These are phyloP conservation scores for Heliocidaris tuberculata DNA, from an alignment of 35 echinoderm and acorn worm species.

Conservation along the genomic window DNA sequence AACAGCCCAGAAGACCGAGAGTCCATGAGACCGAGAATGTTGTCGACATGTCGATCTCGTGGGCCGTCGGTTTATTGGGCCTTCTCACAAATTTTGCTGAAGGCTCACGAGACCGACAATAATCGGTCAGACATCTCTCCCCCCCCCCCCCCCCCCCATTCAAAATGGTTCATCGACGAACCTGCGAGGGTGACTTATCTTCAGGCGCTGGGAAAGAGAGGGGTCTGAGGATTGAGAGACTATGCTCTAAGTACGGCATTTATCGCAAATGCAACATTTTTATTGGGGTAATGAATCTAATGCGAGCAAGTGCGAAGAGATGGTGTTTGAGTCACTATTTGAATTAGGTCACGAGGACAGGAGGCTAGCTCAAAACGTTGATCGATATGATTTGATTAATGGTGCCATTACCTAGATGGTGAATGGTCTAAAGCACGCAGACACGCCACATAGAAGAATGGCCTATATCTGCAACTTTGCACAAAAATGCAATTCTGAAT, in stretches of 20 bases:
- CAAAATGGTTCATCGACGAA: not conserved
- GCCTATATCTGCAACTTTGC: not conserved
- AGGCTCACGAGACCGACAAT: too few species aligned
- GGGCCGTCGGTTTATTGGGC: too few species aligned
- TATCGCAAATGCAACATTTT: slow-evolving; percentile 18
- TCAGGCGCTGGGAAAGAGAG: not conserved
- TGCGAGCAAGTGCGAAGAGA: not conserved
- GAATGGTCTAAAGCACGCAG: not conserved
- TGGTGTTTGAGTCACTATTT: not conserved
- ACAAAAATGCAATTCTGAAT: not conserved
- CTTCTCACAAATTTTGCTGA: too few species aligned
- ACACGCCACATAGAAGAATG: not conserved
- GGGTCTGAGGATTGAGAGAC: not conserved
- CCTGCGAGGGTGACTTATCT: not conserved
- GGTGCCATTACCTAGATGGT: not conserved
- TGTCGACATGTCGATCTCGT: too few species aligned
- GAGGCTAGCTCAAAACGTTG: slow-evolving; percentile 7
- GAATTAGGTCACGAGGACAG: not conserved
- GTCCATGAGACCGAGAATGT: too few species aligned
- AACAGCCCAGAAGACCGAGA: too few species aligned
- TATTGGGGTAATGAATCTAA: slow-evolving; percentile 18
- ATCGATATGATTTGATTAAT: slow-evolving; percentile 19
- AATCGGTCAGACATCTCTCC: too few species aligned
- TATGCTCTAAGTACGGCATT: not conserved
- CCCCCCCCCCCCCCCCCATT: too few species aligned